Percentiles rank a stretch among this genome's conserved stretches.
These are phyloP conservation scores for Elaeidobius kamerunicus DNA, from an alignment of 2,888 invertebrate genomes.

Conservation along the genomic window DNA sequence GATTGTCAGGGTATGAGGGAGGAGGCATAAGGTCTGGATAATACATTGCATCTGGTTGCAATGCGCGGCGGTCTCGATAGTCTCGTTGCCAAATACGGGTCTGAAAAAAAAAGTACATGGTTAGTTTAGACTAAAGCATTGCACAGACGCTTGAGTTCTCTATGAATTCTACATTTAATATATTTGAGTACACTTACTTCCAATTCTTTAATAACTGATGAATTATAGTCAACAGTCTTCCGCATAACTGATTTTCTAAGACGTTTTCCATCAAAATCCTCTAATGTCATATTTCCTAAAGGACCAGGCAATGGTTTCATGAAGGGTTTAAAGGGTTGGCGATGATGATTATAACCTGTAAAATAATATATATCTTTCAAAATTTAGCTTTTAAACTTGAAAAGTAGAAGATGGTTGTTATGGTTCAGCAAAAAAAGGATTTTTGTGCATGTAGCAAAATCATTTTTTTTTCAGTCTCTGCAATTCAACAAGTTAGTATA, in stretches of 20 bases:
- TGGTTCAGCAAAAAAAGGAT: too few species aligned
- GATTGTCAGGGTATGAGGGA: constrained; percentile 89
- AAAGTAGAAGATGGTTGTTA: too few species aligned
- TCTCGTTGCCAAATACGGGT: constrained; percentile 95
- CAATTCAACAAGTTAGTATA: too few species aligned
- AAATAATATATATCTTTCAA: too few species aligned
- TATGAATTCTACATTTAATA: too few species aligned
- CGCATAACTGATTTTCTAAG: constrained; percentile 94
- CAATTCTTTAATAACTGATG: constrained; percentile 86
- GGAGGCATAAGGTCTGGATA: constrained; percentile 92
- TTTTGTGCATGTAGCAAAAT: too few species aligned
- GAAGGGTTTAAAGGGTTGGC: constrained; percentile 48
- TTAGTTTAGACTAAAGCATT: too few species aligned
- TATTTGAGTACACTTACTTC: too few species aligned
- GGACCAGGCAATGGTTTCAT: constrained; percentile 50
- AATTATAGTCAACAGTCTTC: constrained; percentile 97
- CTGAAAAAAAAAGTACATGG: too few species aligned
- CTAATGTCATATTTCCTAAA: constrained; percentile 65
- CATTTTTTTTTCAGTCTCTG: too few species aligned
- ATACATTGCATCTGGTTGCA: constrained; percentile 95
- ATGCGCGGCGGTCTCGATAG: constrained; percentile 78
- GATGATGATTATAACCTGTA: constrained; percentile 37
- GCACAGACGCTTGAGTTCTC: too few species aligned
- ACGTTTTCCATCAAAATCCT: constrained; percentile 94
- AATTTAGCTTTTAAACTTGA: too few species aligned